These are phyloP conservation scores for Bolborhynchus lineola DNA, from an alignment of 2,113 vertebrate species.

Conservation along the genomic window DNA sequence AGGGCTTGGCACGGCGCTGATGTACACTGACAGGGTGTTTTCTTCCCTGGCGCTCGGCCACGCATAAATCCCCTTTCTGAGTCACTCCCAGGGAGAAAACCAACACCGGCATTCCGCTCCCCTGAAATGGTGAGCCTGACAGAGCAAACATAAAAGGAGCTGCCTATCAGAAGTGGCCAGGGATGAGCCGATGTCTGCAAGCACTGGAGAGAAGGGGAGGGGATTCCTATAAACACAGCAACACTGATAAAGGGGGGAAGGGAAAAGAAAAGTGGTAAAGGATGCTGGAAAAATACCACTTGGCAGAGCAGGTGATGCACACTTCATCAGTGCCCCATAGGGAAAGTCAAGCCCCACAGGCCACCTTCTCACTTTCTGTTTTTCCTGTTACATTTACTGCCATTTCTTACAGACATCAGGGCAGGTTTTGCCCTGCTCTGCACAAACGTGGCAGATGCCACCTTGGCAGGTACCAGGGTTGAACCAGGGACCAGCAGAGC, in stretches of 20 bases:
- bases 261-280: not conserved
- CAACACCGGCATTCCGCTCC: constrained; percentile 57
- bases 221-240: not conserved
- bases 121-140: constrained; percentile 35
- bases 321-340: not conserved
- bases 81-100: constrained; percentile 62
- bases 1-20: constrained; percentile 36
- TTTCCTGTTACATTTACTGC: not conserved
- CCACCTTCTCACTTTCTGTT: not conserved
- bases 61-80: constrained; percentile 1
- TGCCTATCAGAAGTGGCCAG: not conserved
- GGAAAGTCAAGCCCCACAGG: not conserved
- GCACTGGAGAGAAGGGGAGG: not conserved
- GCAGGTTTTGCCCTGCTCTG: not conserved
- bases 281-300: constrained; percentile 25
- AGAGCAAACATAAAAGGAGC: constrained; percentile 46
- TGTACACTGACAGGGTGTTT: constrained; percentile 28
- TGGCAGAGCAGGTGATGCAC: not conserved
- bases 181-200: constrained; percentile 8
- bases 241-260: not conserved
- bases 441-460: not conserved
- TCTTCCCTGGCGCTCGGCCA: constrained; percentile 18
- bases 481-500: constrained; percentile 1
- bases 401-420: not conserved
- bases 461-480: not conserved